These are phyloP conservation scores for Eueremaeus valkanovi DNA, from an alignment of 2,888 invertebrate genomes.

Conservation along the genomic window DNA sequence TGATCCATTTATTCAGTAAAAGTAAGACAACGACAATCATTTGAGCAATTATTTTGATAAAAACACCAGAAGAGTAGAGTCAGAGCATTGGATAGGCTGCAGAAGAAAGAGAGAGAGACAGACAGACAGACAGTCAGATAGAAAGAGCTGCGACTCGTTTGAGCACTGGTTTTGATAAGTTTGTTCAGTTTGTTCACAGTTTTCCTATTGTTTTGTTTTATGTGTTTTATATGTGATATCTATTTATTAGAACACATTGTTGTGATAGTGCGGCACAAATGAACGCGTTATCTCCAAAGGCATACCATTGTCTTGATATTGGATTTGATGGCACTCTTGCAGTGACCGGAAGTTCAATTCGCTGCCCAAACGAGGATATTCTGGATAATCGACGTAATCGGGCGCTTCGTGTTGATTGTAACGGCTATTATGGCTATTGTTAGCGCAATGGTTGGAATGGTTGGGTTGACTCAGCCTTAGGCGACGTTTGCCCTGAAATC, in stretches of 20 bases:
- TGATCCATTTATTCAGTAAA: slow-evolving; percentile 3
- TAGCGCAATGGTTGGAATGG: slow-evolving; percentile 10
- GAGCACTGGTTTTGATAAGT: not conserved
- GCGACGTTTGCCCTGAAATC: not conserved
- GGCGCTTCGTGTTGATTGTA: slow-evolving; percentile 14
- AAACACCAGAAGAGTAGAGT: not conserved
- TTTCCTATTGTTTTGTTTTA: not conserved
- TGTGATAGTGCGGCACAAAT: slow-evolving; percentile 31
- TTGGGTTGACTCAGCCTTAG: not conserved
- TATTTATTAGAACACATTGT: slow-evolving; percentile 24
- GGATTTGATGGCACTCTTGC: slow-evolving; percentile 9
- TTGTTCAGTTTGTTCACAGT: not conserved
- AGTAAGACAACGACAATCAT: slow-evolving; percentile 22
- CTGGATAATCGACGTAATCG: slow-evolving; percentile 17
- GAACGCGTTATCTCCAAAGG: slow-evolving; percentile 23
- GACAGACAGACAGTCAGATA: not conserved
- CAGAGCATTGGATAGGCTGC: not conserved
- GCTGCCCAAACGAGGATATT: slow-evolving; percentile 20
- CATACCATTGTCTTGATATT: slow-evolving; percentile 29
- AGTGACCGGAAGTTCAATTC: slow-evolving; percentile 18
- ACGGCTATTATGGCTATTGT: slow-evolving; percentile 5
- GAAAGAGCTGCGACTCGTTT: not conserved
- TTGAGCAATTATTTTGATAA: slow-evolving; percentile 36
- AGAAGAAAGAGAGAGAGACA: too few relatives aligned
- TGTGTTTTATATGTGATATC: not conserved